Conservation (phyloP, 2,888 invertebrate genomes). For the Biston betularia region DNA sequence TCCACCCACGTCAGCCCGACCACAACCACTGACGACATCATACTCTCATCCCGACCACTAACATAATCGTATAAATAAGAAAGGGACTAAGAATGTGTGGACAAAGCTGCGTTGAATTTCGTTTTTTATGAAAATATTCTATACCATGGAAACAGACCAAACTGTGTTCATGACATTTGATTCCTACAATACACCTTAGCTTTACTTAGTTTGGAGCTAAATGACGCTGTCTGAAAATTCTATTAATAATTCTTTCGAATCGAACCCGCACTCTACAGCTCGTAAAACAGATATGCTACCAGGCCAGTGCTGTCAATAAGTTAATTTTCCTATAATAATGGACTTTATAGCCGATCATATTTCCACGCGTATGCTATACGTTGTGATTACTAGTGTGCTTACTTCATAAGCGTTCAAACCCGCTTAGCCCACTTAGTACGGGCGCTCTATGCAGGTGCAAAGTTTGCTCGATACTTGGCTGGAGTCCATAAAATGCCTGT, state of each 20-base stretch:
- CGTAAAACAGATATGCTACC: no score
- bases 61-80: neutral
- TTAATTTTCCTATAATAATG: no score
- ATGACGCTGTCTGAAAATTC: no score
- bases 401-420: neutral
- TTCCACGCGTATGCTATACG: neutral
- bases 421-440: slow-evolving; percentile 4
- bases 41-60: slow-evolving; percentile 1
- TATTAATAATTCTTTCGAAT: no score
- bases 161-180: no score
- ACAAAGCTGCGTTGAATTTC: neutral
- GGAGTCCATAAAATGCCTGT: slow-evolving; percentile 1
- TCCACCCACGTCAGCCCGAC: slow-evolving; percentile 50
- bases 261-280: no score
- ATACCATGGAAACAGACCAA: no score
- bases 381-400: neutral
- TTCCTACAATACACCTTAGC: no score
- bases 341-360: neutral
- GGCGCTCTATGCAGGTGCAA: slow-evolving; percentile 7
- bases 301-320: neutral
- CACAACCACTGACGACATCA: slow-evolving; percentile 21
- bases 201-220: no score
- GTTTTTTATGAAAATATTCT: neutral
- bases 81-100: neutral
- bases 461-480: slow-evolving; percentile 12